Evolutionary conservation across 2,888 invertebrate genomes (phyloP).

Genomic region (Dusona sp.): DNA sequence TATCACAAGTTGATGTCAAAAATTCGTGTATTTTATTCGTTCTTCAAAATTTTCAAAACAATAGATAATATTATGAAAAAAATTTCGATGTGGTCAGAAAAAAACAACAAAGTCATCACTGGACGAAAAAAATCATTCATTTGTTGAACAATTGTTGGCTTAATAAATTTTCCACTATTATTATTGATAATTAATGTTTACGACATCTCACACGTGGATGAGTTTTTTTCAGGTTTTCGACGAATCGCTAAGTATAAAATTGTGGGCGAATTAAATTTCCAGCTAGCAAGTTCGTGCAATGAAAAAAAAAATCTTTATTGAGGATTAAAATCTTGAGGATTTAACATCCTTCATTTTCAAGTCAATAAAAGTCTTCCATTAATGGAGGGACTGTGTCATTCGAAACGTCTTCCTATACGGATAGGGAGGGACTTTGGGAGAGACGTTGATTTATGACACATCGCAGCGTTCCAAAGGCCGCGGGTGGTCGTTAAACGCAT

Average conservation of each 20-base stretch:
- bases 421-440: conserved; percentile 1
- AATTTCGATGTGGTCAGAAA: too few relatives aligned
- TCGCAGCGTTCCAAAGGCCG: background rate
- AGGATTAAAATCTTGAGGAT: background rate
- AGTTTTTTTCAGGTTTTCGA: background rate
- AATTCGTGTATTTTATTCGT: too few relatives aligned
- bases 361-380: background rate
- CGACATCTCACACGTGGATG: background rate
- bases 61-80: too few relatives aligned
- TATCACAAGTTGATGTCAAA: too few relatives aligned
- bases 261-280: background rate
- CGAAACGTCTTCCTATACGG: conserved; percentile 1
- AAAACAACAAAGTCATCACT: too few relatives aligned
- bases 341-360: background rate
- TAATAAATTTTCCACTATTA: background rate
- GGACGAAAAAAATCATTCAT: too few relatives aligned
- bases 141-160: too few relatives aligned
- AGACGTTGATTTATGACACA: conserved; percentile 57
- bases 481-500: conserved; percentile 41
- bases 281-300: background rate
- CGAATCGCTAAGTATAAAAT: background rate
- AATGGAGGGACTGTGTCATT: background rate
- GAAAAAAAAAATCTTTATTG: background rate
- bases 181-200: background rate
- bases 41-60: too few relatives aligned